phyloP scores from a whole-genome alignment of 2,797 vertebrate genomes.

The Taenioides sp. region DNA sequence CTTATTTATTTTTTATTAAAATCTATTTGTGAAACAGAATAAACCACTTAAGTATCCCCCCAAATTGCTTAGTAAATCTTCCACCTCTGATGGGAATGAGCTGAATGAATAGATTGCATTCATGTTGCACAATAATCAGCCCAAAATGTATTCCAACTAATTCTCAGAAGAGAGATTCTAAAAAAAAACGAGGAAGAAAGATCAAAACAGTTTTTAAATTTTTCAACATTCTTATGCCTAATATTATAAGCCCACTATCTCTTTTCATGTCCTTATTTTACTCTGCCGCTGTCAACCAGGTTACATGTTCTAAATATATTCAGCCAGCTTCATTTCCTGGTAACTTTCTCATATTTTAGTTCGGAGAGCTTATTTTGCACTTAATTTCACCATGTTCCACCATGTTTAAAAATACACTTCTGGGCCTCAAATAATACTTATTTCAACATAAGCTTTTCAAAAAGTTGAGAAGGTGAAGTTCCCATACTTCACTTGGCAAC shows the following conservation, averaged over 20 bases:
- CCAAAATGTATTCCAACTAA: too few species aligned
- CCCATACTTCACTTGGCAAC: neutral
- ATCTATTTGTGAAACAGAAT: too few species aligned
- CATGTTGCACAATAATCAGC: too few species aligned
- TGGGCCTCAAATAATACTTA: neutral
- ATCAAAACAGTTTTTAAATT: too few species aligned
- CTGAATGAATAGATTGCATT: too few species aligned
- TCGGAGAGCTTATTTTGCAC: neutral
- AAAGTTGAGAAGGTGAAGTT: conserved; percentile 3
- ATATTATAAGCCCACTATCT: neutral
- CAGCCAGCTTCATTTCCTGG: neutral
- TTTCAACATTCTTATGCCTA: neutral
- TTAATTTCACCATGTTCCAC: neutral
- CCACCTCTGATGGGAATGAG: too few species aligned
- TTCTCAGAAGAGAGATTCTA: too few species aligned
- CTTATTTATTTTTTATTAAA: too few species aligned
- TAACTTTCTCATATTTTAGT: conserved; percentile 4
- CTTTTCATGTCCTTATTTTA: neutral
- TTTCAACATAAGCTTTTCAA: neutral
- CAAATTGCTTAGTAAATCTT: too few species aligned
- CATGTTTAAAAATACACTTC: neutral
- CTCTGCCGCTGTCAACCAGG: neutral
- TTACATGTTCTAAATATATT: neutral
- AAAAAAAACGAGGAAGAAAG: too few species aligned
- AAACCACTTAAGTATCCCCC: too few species aligned